Evolutionary conservation across 2,888 invertebrate genomes (phyloP), one percentile per base, ranked within the genome.

Genomic region (Parasteatoda lunata): DNA sequence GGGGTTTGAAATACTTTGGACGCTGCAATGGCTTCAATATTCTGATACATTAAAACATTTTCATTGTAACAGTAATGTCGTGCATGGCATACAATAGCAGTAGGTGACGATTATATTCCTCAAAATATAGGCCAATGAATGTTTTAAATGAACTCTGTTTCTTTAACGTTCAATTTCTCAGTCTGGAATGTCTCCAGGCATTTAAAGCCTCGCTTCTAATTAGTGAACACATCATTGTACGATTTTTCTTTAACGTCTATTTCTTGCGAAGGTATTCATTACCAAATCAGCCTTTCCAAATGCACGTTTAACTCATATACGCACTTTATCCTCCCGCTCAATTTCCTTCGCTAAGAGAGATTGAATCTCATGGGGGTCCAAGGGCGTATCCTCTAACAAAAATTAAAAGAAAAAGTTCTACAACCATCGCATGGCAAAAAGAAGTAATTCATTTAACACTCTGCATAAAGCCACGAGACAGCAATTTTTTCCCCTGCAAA

Each of bases 401-500:
- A 49, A 51, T 64, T 30, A n/a, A 73, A 71, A 59, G 51, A 11
- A 77, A 77, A 72, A 66, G 30, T 48, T 47, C 15, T n/a, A n/a
- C 51, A 75, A 59, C 72, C 75, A 64, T 54, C 77, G 76, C 70
- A 76, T 75, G 75, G 48, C 6, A 47, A 48, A 52, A 52, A 52
- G 69, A 5, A 54, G 64, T 85, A 70, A 79, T 85, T 85, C 65
- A 85, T 85, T 79, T 79, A 76, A 78, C 73, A 79, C 30, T 64
- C n/a, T 47, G 73, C 72, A 15, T 80, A 4, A 8, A 48, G 49
- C 70, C 70, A 70, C 49, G 13, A 47, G 70, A 13, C n/a, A 49
- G 47, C n/a, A 45, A 15, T 68, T 45, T 68, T 68, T 68, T 45
- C 30, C 15, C 66, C 77, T 11, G 54, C 9, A 48, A 45, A 15